Conservation (phyloP, 2,888 invertebrate species). For the Epirrhoe tristata region DNA sequence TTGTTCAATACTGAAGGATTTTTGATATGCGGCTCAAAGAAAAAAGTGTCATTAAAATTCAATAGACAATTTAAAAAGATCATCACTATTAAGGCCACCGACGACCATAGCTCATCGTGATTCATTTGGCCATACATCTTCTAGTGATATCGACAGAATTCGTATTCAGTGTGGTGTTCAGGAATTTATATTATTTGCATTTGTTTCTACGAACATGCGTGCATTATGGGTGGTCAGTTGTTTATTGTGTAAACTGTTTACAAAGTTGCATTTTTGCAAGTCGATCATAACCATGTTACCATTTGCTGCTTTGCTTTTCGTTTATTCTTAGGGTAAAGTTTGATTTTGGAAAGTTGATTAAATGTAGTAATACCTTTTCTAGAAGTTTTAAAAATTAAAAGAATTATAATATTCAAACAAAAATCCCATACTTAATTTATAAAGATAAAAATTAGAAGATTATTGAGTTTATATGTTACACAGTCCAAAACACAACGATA, state of each 20-base stretch:
- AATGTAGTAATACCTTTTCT: too few species aligned
- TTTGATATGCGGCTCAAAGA: too few species aligned
- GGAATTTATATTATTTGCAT: slow-evolving; percentile 65
- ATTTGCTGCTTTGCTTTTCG: neutral
- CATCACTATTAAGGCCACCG: slow-evolving; percentile 2
- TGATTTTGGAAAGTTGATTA: too few species aligned
- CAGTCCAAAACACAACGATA: too few species aligned
- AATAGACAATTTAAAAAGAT: neutral
- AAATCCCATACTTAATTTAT: too few species aligned
- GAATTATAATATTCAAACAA: too few species aligned
- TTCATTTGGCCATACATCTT: slow-evolving; percentile 29
- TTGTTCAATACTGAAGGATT: too few species aligned
- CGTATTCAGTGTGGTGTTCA: slow-evolving; percentile 60
- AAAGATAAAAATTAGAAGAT: too few species aligned
- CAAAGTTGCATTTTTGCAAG: neutral
- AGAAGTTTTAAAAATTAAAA: too few species aligned
- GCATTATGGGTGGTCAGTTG: slow-evolving; percentile 68
- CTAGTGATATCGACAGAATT: slow-evolving; percentile 47
- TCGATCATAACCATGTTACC: neutral
- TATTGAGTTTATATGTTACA: too few species aligned
- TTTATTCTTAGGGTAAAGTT: neutral
- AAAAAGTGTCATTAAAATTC: too few species aligned
- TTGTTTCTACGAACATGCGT: slow-evolving; percentile 66
- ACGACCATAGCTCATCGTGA: slow-evolving; percentile 16
- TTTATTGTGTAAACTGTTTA: slow-evolving; percentile 17